Evolutionary conservation across 64 coral and sea anemone species (phyloP), one percentile per base, ranked within the genome.

Genomic region (Trachythela sp.): DNA sequence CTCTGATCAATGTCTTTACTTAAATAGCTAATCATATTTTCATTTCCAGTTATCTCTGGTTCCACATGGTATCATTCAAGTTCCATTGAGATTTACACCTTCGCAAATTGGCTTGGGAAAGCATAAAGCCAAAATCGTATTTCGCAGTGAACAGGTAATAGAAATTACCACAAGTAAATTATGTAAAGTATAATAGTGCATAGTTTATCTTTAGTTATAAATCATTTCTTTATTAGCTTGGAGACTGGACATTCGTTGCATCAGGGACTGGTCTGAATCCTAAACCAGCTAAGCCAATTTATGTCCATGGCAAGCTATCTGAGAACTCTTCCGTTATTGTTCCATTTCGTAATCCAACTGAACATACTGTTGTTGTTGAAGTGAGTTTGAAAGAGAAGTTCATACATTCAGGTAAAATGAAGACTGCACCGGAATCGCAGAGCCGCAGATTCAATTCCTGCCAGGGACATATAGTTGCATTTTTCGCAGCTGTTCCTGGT

Each of bases 61-160:
- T 41, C 84, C 96, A n/a, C 72, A 70, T 13, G 39, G 86, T 17
- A 48, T 88, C 14, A 20, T 99, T 27, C 93, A 99, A 89, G 77
- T 99, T 84, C 96, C 96, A 33, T 87, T 99, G 0, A 94, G 92
- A 35, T 99, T 99, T 75, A 99, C 96, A 14, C 96, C 96, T 0
- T 99, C 96, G 8, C 84, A 90, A 70, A 88, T 99, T 40, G 96
- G 96, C 26, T 68, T 92, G 39, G 84, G 48, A 6, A 92, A 91
- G 30, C 96, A 99, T 49, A 88, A 86, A 20, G 91, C 96, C 0
- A 89, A 99, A 48, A 90, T 99, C 72, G 91, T 88, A 31, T 99
- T 99, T n/a, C 86, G 92, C 18, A 95, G 96, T 84, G 84, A 84
- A 42, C 91, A 99, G 96, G 96, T 99, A 48, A 37, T 18, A 85